Evolutionary conservation across 2,113 vertebrate species (phyloP).

Genomic region (Caranx melampygus): DNA sequence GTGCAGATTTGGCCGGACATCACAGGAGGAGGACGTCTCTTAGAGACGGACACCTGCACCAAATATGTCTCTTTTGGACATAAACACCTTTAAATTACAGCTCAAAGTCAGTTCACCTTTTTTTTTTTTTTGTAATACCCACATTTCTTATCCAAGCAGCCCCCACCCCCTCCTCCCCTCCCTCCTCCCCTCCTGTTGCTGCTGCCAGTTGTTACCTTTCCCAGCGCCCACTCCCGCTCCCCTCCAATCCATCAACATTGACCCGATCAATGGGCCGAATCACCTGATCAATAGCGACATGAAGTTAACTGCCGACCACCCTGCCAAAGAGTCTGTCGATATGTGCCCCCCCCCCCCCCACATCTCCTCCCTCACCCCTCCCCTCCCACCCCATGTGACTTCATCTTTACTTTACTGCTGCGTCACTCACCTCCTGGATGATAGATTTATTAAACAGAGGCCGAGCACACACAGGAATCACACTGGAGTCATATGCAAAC

Average conservation of each 20-base stretch:
- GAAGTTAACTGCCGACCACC: constrained; percentile 65
- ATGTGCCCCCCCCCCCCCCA: constrained; percentile 19
- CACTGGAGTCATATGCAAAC: constrained; percentile 16
- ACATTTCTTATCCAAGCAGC: neutral
- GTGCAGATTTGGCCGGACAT: too few species aligned
- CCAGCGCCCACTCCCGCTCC: constrained; percentile 23
- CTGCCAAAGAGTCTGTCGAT: constrained; percentile 54
- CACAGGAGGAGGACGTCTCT: too few species aligned
- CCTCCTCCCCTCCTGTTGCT: neutral
- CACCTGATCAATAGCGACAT: constrained; percentile 75
- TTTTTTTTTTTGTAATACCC: neutral
- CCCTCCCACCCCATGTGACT: constrained; percentile 43
- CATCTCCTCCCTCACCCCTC: neutral
- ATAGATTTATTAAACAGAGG: constrained; percentile 18
- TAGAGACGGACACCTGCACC: too few species aligned
- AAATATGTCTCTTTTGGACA: neutral
- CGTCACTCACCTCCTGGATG: constrained; percentile 40
- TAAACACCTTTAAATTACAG: neutral
- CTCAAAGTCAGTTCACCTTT: neutral
- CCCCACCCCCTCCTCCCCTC: fast-evolving
- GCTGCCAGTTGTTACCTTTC: constrained; percentile 16
- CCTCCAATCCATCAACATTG: constrained; percentile 72
- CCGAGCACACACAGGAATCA: constrained; percentile 48
- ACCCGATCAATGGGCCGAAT: constrained; percentile 56
- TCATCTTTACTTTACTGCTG: constrained; percentile 56